Percentiles rank a stretch among this genome's conserved stretches.
Conservation (phyloP, 37 sponge, comb jelly and placozoan genomes). For the Halisarca cf. caerulea region DNA sequence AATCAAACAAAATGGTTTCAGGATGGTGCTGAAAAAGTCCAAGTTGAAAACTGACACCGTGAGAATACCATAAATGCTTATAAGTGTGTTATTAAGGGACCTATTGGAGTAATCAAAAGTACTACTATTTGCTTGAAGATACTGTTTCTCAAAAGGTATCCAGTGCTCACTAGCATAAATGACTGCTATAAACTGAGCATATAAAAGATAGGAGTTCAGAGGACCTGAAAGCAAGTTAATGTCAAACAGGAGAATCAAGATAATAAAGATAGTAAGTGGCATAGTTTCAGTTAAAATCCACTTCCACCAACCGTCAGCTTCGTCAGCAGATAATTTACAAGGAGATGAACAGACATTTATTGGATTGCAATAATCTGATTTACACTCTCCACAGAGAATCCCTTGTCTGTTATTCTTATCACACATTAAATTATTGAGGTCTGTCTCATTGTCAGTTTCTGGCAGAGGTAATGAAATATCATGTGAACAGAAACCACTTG, state of each 20-base stretch:
- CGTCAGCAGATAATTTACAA: not conserved
- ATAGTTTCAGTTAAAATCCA: not conserved
- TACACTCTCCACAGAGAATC: conserved; percentile 13
- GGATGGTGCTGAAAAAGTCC: not conserved
- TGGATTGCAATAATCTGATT: not conserved
- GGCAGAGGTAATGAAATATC: too few species aligned
- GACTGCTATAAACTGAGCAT: conserved; percentile 14
- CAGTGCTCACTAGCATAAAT: not conserved
- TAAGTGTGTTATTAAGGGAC: not conserved
- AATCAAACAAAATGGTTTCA: not conserved
- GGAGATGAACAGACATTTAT: conserved; percentile 8
- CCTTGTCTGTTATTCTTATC: not conserved
- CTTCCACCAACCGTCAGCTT: not conserved
- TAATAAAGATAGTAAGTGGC: not conserved
- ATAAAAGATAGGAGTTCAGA: conserved; percentile 20
- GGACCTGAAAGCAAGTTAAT: conserved; percentile 1
- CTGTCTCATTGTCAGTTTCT: too few species aligned
- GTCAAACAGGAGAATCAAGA: not conserved
- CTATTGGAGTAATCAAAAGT: not conserved
- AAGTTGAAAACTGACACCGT: conserved; percentile 7
- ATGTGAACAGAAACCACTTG: too few species aligned
- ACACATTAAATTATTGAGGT: too few species aligned
- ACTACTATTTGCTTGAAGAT: too few species aligned
- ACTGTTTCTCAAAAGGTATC: not conserved
- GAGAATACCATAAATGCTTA: not conserved